Percentiles rank a stretch among this genome's conserved stretches.
phyloP scores from a whole-genome alignment of 2,113 vertebrate species.

The Ammodytes marinus region DNA sequence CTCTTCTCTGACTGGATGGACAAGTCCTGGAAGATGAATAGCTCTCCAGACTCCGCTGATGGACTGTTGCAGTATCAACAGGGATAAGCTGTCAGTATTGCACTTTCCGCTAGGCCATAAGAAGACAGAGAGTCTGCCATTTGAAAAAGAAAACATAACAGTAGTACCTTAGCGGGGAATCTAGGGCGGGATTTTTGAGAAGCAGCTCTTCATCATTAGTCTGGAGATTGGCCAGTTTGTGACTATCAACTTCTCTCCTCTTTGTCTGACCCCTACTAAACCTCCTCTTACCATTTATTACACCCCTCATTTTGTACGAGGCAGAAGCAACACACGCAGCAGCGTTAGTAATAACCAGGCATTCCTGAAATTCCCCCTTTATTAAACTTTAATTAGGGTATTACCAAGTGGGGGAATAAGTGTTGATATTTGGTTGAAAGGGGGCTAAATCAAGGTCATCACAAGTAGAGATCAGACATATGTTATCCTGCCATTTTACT shows the following conservation, averaged over 20 bases:
- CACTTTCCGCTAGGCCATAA: slow-evolving; percentile 44
- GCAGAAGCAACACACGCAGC: background rate
- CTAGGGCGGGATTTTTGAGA: slow-evolving; percentile 68
- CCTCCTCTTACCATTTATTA: background rate
- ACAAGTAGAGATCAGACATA: slow-evolving; percentile 59
- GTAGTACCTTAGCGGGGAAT: slow-evolving; percentile 68
- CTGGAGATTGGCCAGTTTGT: slow-evolving; percentile 58
- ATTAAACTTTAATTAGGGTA: slow-evolving; percentile 80
- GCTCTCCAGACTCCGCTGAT: slow-evolving; percentile 64
- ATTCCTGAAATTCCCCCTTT: slow-evolving; percentile 78
- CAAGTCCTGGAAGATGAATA: slow-evolving; percentile 70
- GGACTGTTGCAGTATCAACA: slow-evolving; percentile 72
- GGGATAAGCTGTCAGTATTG: slow-evolving; percentile 73
- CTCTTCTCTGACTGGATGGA: slow-evolving; percentile 67
- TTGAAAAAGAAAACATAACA: slow-evolving; percentile 76
- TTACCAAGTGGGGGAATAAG: slow-evolving; percentile 59
- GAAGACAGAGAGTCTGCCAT: slow-evolving; percentile 56
- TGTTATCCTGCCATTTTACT: slow-evolving; percentile 54
- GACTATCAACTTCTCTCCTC: slow-evolving; percentile 44
- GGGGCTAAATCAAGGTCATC: slow-evolving; percentile 55
- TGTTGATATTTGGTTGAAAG: slow-evolving; percentile 49
- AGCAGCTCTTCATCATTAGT: slow-evolving; percentile 74
- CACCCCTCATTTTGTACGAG: background rate
- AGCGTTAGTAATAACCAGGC: slow-evolving; percentile 39
- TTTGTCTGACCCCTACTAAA: slow-evolving; percentile 18